Evolutionary conservation across 2,888 invertebrate genomes (phyloP).

Genomic region (Caenorhabditis sp.): DNA sequence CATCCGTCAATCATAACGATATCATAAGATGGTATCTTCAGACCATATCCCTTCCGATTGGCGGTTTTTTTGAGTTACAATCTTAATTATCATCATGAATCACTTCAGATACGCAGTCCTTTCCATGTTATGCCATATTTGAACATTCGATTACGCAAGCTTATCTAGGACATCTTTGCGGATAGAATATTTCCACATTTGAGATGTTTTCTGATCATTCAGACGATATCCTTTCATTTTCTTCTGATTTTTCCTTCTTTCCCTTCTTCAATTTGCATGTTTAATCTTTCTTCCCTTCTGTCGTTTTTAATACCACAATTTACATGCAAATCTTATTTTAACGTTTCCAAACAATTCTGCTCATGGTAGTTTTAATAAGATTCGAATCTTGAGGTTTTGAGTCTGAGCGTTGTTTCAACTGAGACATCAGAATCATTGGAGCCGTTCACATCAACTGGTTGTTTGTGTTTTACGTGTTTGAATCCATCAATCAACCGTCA

Average conservation of each 20-base stretch:
- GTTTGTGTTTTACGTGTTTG: constrained; percentile 38
- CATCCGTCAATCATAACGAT: not conserved
- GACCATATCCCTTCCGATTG: not conserved
- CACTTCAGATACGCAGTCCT: too few species aligned
- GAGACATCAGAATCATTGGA: too few species aligned
- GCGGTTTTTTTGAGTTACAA: constrained; percentile 7
- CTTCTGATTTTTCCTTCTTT: constrained; percentile 11
- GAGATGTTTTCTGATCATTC: constrained; percentile 41
- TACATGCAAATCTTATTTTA: constrained; percentile 31
- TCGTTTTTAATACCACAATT: constrained; percentile 29
- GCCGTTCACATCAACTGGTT: constrained; percentile 39
- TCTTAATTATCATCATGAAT: constrained; percentile 1
- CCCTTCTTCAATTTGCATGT: constrained; percentile 47
- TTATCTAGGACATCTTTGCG: not conserved
- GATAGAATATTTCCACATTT: not conserved
- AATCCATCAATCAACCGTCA: constrained; percentile 44
- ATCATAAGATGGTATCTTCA: not conserved
- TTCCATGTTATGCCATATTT: not conserved
- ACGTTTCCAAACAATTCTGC: constrained; percentile 19
- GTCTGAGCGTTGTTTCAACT: too few species aligned
- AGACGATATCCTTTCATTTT: constrained; percentile 42
- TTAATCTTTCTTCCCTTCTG: constrained; percentile 27
- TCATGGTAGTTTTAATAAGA: not conserved
- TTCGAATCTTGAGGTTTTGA: not conserved
- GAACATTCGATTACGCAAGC: constrained; percentile 4